These are phyloP conservation scores for Melanotaenia pygmaea DNA, from an alignment of 2,797 vertebrate genomes.

Conservation along the genomic window DNA sequence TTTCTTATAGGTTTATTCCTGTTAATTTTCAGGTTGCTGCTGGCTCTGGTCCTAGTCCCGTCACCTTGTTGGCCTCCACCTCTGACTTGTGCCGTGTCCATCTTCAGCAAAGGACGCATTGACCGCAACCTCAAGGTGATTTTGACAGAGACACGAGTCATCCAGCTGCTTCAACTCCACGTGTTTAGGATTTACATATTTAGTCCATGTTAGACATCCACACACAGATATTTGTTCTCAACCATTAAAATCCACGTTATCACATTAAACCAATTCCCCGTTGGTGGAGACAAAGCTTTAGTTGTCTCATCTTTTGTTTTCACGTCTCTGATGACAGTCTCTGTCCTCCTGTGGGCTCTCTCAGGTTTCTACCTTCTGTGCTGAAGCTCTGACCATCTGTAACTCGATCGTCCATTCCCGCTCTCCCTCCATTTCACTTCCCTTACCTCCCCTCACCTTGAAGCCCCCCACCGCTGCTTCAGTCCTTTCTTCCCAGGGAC, in stretches of 20 bases:
- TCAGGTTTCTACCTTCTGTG: conserved; percentile 90
- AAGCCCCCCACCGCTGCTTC: conserved; percentile 74
- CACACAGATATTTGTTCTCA: too few relatives aligned
- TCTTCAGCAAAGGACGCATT: conserved; percentile 84
- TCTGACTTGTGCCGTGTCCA: conserved; percentile 85
- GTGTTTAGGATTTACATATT: too few relatives aligned
- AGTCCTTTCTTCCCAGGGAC: conserved; percentile 68
- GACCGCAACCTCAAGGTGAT: conserved; percentile 86
- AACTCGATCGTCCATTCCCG: conserved; percentile 88
- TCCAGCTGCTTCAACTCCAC: too few relatives aligned
- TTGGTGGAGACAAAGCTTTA: too few relatives aligned
- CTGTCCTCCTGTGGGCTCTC: background rate
- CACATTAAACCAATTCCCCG: too few relatives aligned
- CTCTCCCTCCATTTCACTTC: conserved; percentile 80
- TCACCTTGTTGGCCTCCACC: conserved; percentile 85
- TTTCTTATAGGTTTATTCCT: background rate
- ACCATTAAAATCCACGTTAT: too few relatives aligned
- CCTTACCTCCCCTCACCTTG: conserved; percentile 76
- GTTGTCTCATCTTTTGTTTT: too few relatives aligned
- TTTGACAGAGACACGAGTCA: background rate
- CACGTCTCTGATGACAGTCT: too few relatives aligned
- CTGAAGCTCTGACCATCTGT: conserved; percentile 87
- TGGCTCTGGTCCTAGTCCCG: conserved; percentile 88
- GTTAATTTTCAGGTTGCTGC: conserved; percentile 73
- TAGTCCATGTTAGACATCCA: too few relatives aligned